Evolutionary conservation across 1,140 invertebrate species (phyloP), one percentile per base, ranked within the genome.

Genomic region (Zaprionus vittiger): DNA sequence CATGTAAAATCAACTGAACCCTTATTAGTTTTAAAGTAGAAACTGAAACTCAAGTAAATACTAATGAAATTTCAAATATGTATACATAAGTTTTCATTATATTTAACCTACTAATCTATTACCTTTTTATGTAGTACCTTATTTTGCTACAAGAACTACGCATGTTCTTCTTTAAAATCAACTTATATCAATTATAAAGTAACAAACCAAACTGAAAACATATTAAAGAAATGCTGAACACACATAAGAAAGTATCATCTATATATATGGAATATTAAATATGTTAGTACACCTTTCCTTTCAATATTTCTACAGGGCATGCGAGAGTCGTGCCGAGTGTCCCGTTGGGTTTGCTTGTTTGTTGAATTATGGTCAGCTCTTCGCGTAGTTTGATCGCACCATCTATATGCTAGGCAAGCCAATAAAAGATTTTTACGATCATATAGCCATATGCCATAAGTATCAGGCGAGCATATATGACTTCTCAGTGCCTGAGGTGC

Each of bases 371-470:
- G 57, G 59, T 66, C 62, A 63, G 66, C 52, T 77, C 69, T 79
- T 85, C 31, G 56, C 14, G 68, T 56, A 17, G 28, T 9, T 56
- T 83, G 83, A 86, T 87, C 83, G 54, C 31, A 82, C 79, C 66
- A 83, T 80, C 70, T 79, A 71, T 72, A 83, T 67, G 54, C 77
- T 63, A 71, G 60, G 64, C 66, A 1, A 64, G 56, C 34, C 67
- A 83, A 89, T 86, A 87, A 87, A 87, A 66, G 14, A 57, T 56
- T 63, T 83, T 86, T 83, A 76, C 64, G 37, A 44, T 47, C 68
- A 72, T 86, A 80, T 75, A 69, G 59, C 55, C 52, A 49, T 79
- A 55, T 60, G 56, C 69, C 77, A 80, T 82, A 82, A 86, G 44
- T 68, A 75, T 63, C 56, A 62, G 76, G 38, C 12, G 20, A 52